Conservation (phyloP, 1,140 invertebrate species). For the Reticulitermes speratus region DNA sequence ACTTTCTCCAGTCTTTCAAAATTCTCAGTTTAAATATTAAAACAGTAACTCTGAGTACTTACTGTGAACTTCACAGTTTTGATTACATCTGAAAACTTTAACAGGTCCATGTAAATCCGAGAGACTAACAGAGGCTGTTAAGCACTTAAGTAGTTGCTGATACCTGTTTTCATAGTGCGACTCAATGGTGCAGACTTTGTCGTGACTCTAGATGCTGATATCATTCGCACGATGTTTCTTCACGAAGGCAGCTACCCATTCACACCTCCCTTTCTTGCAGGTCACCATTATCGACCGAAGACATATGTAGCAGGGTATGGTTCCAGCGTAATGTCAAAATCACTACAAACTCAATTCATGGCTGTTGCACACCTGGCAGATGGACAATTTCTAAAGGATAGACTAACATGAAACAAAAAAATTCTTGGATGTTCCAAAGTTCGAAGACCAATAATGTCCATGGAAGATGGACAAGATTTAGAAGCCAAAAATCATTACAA, state of each 20-base stretch:
- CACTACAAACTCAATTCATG: too few relatives aligned
- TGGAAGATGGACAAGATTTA: too few relatives aligned
- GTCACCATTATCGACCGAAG: constrained; percentile 42
- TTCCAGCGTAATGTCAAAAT: constrained; percentile 40
- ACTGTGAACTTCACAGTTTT: too few relatives aligned
- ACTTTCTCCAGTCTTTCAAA: too few relatives aligned
- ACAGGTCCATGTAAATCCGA: constrained; percentile 43
- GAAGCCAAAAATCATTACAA: too few relatives aligned
- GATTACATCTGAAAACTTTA: neutral
- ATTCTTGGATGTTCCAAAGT: too few relatives aligned
- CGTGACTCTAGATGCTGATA: constrained; percentile 43
- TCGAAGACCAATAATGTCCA: too few relatives aligned
- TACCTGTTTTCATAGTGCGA: constrained; percentile 45
- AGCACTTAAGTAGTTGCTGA: constrained; percentile 42
- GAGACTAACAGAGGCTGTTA: constrained; percentile 44
- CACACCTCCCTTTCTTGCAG: constrained; percentile 44
- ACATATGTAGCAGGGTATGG: constrained; percentile 45
- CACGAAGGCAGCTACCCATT: constrained; percentile 44
- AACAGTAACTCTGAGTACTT: too few relatives aligned
- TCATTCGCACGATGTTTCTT: constrained; percentile 42
- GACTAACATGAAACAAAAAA: too few relatives aligned
- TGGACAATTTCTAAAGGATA: too few relatives aligned
- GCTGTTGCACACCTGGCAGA: too few relatives aligned
- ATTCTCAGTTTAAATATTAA: too few relatives aligned
- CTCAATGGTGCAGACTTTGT: constrained; percentile 43